Conservation (phyloP, 2,113 vertebrate species). For the Ia io region DNA sequence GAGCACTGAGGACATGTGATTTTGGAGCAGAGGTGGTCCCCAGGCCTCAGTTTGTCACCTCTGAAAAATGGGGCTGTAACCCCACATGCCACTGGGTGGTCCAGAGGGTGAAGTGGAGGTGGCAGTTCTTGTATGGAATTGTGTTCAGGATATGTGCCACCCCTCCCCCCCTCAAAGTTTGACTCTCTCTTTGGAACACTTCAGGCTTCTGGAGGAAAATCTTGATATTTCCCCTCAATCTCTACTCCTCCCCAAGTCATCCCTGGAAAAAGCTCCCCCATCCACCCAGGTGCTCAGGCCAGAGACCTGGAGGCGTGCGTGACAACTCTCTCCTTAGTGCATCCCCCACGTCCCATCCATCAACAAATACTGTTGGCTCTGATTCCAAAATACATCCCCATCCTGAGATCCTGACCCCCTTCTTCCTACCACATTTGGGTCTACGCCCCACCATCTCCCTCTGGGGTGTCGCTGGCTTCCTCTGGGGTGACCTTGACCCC, state of each 20-base stretch:
- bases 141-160: not conserved
- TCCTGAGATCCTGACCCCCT: not conserved
- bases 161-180: not conserved
- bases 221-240: not conserved
- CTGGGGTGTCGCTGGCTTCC: not conserved
- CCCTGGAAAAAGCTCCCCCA: not conserved
- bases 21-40: not conserved
- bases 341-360: slow-evolving; percentile 62
- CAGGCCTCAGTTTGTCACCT: not conserved
- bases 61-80: not conserved
- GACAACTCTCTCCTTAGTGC: not conserved
- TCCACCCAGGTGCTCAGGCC: slow-evolving; percentile 59
- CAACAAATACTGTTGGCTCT: slow-evolving; percentile 56
- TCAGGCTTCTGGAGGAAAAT: not conserved
- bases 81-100: not conserved
- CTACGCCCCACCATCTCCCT: not conserved
- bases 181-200: not conserved
- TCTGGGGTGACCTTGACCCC: not conserved
- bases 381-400: slow-evolving; percentile 54
- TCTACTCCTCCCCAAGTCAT: not conserved
- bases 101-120: not conserved
- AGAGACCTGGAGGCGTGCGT: slow-evolving; percentile 34
- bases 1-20: not conserved
- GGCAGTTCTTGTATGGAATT: not conserved
- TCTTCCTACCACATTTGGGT: not conserved